Evolutionary conservation across 2,113 vertebrate genomes (phyloP), one percentile per base, ranked within the genome.

Genomic region (Aspidoscelis tigris): DNA sequence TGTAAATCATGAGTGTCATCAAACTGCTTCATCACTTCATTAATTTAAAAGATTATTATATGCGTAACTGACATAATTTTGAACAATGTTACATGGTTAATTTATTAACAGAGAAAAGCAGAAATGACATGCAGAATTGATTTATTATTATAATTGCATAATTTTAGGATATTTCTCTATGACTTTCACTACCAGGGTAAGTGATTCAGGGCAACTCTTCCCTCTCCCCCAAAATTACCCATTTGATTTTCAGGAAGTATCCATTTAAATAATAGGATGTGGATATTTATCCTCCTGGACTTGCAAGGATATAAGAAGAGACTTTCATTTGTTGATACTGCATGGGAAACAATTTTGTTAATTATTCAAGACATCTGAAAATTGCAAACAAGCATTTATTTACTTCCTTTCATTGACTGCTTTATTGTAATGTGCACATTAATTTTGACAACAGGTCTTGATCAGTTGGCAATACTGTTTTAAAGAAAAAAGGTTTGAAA

Each of bases 31-130:
- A 97, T 97, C 97, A 97, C 97, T 97, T 97, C 97, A 98, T 97
- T 98, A 97, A 98, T 97, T 97, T 97, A 97, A 97, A 97, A 97
- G 96, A 97, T 97, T 97, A 97, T 97, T 97, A 97, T 96, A 96
- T 96, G 96, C 95, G 95, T 96, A 96, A 96, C 96, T 97, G 96
- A 96, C 97, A 96, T 97, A 97, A 97, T 97, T 97, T 97, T 97
- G 96, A 97, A 97, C 97, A 97, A 97, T 97, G 96, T 96, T 97
- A 97, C 96, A 97, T 95, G 95, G 96, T 97, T 97, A 97, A 97
- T 96, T 97, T 97, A 97, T 97, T 97, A 97, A 97, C 88, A 93
- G 94, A 93, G 93, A 96, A 97, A 97, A 96, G 96, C 95, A 96
- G 93, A 96, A 95, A 96, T 94, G 96, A 95, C 96, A 96, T 20